Evolutionary conservation across 2,888 invertebrate genomes (phyloP).

Genomic region (Arrhopalites spinosus): DNA sequence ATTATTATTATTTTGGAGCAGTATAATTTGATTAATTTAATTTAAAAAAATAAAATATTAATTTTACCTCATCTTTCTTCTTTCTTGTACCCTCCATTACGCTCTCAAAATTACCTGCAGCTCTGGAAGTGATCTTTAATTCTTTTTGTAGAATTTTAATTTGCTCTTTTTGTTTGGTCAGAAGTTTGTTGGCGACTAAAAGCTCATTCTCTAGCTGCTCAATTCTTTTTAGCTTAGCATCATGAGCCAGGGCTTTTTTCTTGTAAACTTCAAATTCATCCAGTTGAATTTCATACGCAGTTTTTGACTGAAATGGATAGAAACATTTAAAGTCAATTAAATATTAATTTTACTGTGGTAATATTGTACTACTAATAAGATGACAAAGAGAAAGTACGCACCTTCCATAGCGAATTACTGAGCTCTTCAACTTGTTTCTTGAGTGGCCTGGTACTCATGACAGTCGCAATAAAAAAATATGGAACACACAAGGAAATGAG

Average conservation of each 20-base stretch:
- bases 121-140: constrained; percentile 45
- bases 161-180: constrained; percentile 52
- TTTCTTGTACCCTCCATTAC: constrained; percentile 48
- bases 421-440: constrained; percentile 55
- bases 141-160: constrained; percentile 46
- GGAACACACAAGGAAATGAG: constrained; percentile 56
- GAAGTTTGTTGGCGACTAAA: constrained; percentile 47
- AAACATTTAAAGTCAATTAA: not conserved
- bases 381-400: constrained; percentile 7
- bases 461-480: constrained; percentile 53
- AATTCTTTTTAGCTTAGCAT: constrained; percentile 51
- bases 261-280: constrained; percentile 56
- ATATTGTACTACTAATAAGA: too few relatives aligned
- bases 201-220: constrained; percentile 53
- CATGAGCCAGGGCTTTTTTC: constrained; percentile 55
- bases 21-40: too few relatives aligned
- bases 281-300: constrained; percentile 55
- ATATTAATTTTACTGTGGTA: too few relatives aligned
- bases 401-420: constrained; percentile 55
- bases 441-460: constrained; percentile 47
- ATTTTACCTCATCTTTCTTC: constrained; percentile 39
- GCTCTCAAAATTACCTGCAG: constrained; percentile 45
- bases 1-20: not conserved
- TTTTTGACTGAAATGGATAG: constrained; percentile 48
- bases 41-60: too few relatives aligned